These are phyloP conservation scores for Dunckerocampus dactyliophorus DNA, from an alignment of 2,113 vertebrate genomes.

Conservation along the genomic window DNA sequence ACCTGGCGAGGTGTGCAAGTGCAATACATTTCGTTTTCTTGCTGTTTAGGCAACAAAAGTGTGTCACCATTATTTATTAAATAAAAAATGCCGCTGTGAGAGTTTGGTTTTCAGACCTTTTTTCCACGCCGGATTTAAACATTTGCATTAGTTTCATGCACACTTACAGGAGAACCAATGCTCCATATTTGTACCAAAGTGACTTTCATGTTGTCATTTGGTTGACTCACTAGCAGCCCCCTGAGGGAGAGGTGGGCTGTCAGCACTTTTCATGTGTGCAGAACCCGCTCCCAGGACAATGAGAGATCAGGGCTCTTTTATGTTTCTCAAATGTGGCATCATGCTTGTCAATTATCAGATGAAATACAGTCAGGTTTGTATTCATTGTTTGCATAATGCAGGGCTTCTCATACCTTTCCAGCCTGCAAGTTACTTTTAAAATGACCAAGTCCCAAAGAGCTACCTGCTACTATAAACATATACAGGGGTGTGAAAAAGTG, in stretches of 20 bases:
- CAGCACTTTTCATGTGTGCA: constrained; percentile 40
- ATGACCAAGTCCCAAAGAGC: no score
- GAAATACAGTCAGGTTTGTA: no score
- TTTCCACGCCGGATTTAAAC: neutral
- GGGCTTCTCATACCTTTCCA: no score
- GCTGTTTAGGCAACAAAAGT: neutral
- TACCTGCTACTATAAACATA: no score
- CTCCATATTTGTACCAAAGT: constrained; percentile 31
- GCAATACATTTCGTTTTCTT: neutral
- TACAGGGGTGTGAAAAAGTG: no score
- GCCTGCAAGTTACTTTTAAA: no score
- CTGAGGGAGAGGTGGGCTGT: constrained; percentile 34
- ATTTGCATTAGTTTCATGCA: neutral
- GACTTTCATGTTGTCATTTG: constrained; percentile 21
- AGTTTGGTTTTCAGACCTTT: neutral
- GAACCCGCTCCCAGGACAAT: constrained; percentile 10
- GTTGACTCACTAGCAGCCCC: constrained; percentile 17
- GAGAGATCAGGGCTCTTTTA: constrained; percentile 26
- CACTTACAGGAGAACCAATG: neutral
- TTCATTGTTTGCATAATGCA: no score
- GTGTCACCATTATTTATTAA: neutral
- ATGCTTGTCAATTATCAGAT: constrained; percentile 10
- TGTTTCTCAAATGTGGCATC: constrained; percentile 6
- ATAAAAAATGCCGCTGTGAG: neutral
- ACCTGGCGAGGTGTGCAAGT: neutral